A percentile compares a stretch with the other conserved stretches of the same genome.
Evolutionary conservation across 1,140 invertebrate genomes (phyloP).

Genomic region (Scaptomyza graminum): DNA sequence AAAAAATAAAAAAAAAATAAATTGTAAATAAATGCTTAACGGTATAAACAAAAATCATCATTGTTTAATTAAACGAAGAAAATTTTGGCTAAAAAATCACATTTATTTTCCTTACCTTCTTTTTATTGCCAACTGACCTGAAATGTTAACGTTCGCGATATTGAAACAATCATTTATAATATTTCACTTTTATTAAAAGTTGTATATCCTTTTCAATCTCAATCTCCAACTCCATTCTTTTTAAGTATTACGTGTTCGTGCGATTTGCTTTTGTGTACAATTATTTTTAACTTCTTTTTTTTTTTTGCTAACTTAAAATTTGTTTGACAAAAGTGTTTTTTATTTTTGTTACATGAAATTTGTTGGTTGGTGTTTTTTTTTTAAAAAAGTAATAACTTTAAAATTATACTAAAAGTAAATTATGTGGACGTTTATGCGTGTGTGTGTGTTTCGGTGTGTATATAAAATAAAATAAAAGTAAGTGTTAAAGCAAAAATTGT

Average conservation of each 20-base stretch:
- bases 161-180: slow-evolving; percentile 23
- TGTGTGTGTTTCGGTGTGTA: slow-evolving; percentile 28
- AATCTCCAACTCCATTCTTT: slow-evolving; percentile 46
- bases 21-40: slow-evolving; percentile 10
- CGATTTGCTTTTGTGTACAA: slow-evolving; percentile 47
- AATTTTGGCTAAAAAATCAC: too few species aligned
- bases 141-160: too few species aligned
- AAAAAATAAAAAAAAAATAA: background rate
- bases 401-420: slow-evolving; percentile 69
- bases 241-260: slow-evolving; percentile 61
- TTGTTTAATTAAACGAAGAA: too few species aligned
- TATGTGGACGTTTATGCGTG: slow-evolving; percentile 52
- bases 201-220: slow-evolving; percentile 49
- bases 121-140: too few species aligned
- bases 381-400: slow-evolving; percentile 79
- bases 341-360: slow-evolving; percentile 19
- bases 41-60: background rate
- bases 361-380: slow-evolving; percentile 31
- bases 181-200: slow-evolving; percentile 76
- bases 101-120: too few species aligned
- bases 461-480: slow-evolving; percentile 62
- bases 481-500: slow-evolving; percentile 74
- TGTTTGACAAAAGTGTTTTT: slow-evolving; percentile 55
- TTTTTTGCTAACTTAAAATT: slow-evolving; percentile 52
- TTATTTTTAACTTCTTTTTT: slow-evolving; percentile 21